A percentile compares a stretch with the other conserved stretches of the same genome.
Conservation (phyloP, 2,888 invertebrate genomes). For the Cataglyphis altisquamis region DNA sequence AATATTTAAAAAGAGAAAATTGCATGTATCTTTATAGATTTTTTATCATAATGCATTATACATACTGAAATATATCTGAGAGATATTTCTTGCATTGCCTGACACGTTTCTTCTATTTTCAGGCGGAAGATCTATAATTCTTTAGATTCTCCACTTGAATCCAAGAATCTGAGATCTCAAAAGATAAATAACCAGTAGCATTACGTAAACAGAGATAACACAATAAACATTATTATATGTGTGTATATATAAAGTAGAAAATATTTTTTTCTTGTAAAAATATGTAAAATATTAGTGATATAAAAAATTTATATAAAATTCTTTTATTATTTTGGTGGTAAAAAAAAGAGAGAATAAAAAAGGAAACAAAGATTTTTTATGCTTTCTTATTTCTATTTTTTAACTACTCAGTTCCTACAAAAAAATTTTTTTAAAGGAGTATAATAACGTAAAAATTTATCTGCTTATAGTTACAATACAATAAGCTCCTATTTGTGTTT, state of each 20-base stretch:
- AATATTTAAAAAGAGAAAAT: background rate
- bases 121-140: background rate
- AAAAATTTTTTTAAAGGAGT: background rate
- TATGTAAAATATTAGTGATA: background rate
- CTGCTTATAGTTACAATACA: background rate
- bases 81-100: background rate
- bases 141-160: background rate
- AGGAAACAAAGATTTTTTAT: background rate
- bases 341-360: background rate
- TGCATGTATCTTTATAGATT: background rate
- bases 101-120: background rate
- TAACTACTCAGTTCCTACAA: background rate
- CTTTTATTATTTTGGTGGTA: background rate
- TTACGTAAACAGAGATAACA: background rate
- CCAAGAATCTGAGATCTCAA: conserved; percentile 3
- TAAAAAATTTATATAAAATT: background rate
- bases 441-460: background rate
- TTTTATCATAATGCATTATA: background rate
- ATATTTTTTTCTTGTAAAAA: background rate
- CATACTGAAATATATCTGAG: background rate
- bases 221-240: background rate
- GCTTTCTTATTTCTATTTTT: background rate
- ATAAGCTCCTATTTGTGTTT: background rate
- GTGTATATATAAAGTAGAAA: background rate
- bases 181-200: background rate